Conservation (phyloP, 2,888 invertebrate species). For the Trissoscelio sp. region DNA sequence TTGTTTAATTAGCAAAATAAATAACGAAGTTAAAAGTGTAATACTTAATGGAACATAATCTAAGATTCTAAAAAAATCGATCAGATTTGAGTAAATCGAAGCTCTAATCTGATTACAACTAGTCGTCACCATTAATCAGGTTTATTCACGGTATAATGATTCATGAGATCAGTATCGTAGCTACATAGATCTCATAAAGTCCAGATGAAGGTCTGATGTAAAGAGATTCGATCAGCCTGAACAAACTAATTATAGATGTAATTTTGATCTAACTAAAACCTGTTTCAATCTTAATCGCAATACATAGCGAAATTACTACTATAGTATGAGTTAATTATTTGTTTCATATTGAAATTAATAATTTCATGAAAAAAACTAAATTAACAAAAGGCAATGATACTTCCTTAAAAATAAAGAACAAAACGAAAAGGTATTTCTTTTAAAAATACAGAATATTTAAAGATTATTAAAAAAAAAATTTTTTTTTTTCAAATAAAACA, state of each 20-base stretch:
- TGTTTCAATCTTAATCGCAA: too few species aligned
- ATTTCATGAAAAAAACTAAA: too few species aligned
- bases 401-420: too few species aligned
- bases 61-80: neutral
- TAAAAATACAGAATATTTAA: too few species aligned
- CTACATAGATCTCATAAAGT: slow-evolving; percentile 32
- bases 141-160: slow-evolving; percentile 47
- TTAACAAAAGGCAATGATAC: too few species aligned
- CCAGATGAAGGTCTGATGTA: slow-evolving; percentile 14
- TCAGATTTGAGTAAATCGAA: slow-evolving; percentile 35
- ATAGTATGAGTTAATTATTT: too few species aligned
- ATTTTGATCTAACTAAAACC: slow-evolving; percentile 19
- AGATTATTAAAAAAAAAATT: too few species aligned
- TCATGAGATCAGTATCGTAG: slow-evolving; percentile 42
- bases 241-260: slow-evolving; percentile 40
- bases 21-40: neutral
- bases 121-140: slow-evolving; percentile 52
- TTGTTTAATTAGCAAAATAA: too few species aligned
- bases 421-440: too few species aligned
- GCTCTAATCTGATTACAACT: slow-evolving; percentile 37
- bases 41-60: neutral
- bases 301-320: too few species aligned
- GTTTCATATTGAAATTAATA: too few species aligned
- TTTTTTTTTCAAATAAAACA: too few species aligned
- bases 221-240: slow-evolving; percentile 33